Percentiles rank a stretch among this genome's conserved stretches.
These are phyloP conservation scores for Ophiodon elongatus DNA, from an alignment of 2,113 vertebrate genomes.

Conservation along the genomic window DNA sequence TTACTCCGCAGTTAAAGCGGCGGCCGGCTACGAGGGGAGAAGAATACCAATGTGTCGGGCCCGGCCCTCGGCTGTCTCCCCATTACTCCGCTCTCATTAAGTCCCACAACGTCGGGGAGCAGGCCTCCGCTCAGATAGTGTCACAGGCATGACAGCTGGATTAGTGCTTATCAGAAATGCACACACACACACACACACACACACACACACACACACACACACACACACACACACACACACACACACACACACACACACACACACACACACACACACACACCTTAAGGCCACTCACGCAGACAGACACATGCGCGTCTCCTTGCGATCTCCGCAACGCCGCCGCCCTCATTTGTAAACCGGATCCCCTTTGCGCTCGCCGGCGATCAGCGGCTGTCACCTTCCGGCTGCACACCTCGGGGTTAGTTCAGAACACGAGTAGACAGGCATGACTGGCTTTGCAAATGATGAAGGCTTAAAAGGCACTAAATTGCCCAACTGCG, in stretches of 20 bases:
- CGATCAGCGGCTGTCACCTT: conserved; percentile 63
- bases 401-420: conserved; percentile 60
- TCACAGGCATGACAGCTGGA: conserved; percentile 73
- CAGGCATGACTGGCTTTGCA: conserved; percentile 52
- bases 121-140: conserved; percentile 66
- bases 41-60: conserved; percentile 56
- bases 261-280: conserved; percentile 12
- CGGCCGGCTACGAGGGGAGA: conserved; percentile 20
- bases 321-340: conserved; percentile 39
- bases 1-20: conserved; percentile 34
- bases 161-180: conserved; percentile 75
- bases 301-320: conserved; percentile 34
- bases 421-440: conserved; percentile 53
- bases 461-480: conserved; percentile 51
- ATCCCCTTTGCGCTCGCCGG: conserved; percentile 31
- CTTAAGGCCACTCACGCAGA: conserved; percentile 14
- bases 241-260: conserved; percentile 20
- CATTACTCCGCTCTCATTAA: conserved; percentile 68
- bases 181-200: conserved; percentile 21
- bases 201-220: conserved; percentile 22
- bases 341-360: conserved; percentile 71
- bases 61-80: conserved; percentile 33
- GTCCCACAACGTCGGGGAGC: conserved; percentile 63
- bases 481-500: conserved; percentile 25
- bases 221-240: conserved; percentile 27